A percentile compares a stretch with the other conserved stretches of the same genome.
Conservation (phyloP, 53 echinoderm and acorn worm species). For the Holothuria scabra region DNA sequence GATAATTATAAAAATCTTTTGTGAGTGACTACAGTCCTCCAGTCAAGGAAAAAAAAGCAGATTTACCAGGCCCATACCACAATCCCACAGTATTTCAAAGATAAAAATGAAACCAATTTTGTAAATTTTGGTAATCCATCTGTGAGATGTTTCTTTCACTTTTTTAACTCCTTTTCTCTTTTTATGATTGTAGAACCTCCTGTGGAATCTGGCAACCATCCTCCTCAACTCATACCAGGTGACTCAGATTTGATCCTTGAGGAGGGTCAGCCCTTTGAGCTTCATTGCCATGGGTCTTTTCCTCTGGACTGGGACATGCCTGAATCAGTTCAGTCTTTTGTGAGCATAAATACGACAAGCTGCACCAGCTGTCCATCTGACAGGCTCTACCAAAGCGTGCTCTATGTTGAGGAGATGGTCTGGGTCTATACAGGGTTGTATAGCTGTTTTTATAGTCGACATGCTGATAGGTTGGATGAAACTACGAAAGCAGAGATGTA, state of each 20-base stretch:
- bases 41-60: too few species aligned
- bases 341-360: conserved; percentile 2
- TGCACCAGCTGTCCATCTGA: not conserved
- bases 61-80: too few species aligned
- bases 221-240: conserved; percentile 27
- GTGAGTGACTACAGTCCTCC: too few species aligned
- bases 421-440: conserved; percentile 70
- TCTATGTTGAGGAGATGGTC: conserved; percentile 57
- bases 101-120: too few species aligned
- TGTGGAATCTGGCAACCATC: not conserved
- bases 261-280: conserved; percentile 49
- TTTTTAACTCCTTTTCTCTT: not conserved
- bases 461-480: conserved; percentile 59
- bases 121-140: too few species aligned
- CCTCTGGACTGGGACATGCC: conserved; percentile 62
- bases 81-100: too few species aligned
- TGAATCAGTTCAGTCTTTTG: not conserved
- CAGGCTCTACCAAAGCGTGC: conserved; percentile 40
- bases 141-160: too few species aligned
- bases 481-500: conserved; percentile 64
- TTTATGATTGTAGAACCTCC: not conserved
- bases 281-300: conserved; percentile 56
- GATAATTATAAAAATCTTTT: too few species aligned
- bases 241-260: conserved; percentile 8
- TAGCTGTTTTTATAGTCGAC: conserved; percentile 77